Evolutionary conservation across 2,888 invertebrate species (phyloP), one percentile per base, ranked within the genome.

Genomic region (Hyposoter didymator): DNA sequence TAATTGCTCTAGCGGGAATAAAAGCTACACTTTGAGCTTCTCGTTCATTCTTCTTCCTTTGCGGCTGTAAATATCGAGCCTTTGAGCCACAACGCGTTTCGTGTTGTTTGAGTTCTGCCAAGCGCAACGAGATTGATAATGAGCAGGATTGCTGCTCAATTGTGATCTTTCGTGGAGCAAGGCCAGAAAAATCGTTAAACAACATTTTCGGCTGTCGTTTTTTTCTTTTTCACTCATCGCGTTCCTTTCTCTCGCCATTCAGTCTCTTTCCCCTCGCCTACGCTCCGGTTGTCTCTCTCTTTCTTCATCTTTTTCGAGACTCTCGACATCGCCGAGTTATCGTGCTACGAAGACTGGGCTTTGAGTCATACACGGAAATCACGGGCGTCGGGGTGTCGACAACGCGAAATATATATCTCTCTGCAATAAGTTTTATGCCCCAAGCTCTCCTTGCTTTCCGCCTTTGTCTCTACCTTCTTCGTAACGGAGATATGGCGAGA

Each of bases 31-130:
- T 79, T 79, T 73, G 14, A 55, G 52, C 66, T 66, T 35, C 72
- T 45, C 59, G 1, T 5, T 52, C 88, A 88, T 90, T 92, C 90
- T 90, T 91, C 89, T 88, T 90, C 88, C 87, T 88, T 90, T 66
- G 89, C 89, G 28, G 28, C 28, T 28, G 28, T 28, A 28, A 1
- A 28, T 28, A 89, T 28, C 3, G 28, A 5, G 45, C 7, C 35
- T 70, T 0, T 17, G 43, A 59, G 35, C 7, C 32, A 2, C 19
- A 74, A 74, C 74, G 43, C 17, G 67, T 85, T 67, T 82, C 79
- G 80, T 73, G 78, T 79, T 62, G 28, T 74, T 62, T 52, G 12
- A 28, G 45, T 49, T 75, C 52, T 64, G 0, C 67, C 66, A 43
- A 76, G 70, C 83, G 79, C 66, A 62, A 59, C 28, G 70, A 59